Percentiles rank a stretch among this genome's conserved stretches.
These are phyloP conservation scores for Nanorana parkeri DNA, from an alignment of 2,113 vertebrate genomes.

Conservation along the genomic window DNA sequence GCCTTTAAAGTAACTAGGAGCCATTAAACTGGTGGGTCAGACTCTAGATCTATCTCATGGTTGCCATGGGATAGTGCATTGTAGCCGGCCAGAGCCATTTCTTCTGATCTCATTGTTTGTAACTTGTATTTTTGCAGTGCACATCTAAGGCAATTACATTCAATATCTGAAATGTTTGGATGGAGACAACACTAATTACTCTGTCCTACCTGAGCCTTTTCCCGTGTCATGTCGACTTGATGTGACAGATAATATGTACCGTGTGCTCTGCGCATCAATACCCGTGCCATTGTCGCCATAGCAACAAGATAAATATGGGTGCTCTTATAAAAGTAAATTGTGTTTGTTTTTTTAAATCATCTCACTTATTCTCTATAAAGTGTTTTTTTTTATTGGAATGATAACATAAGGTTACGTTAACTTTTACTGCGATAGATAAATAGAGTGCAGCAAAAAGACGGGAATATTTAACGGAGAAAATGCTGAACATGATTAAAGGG, in stretches of 20 bases:
- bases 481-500: no score
- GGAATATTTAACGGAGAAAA: no score
- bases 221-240: constrained; percentile 45
- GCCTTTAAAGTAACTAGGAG: no score
- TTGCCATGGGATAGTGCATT: no score
- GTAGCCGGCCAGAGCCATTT: background rate
- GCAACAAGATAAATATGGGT: constrained; percentile 36
- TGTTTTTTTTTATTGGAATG: no score
- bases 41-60: no score
- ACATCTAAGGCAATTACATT: constrained; percentile 5
- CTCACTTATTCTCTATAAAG: no score
- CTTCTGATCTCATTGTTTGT: background rate
- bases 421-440: no score
- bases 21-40: no score
- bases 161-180: constrained; percentile 16
- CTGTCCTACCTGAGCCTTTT: constrained; percentile 21
- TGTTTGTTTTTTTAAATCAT: no score
- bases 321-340: constrained; percentile 7
- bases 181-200: background rate
- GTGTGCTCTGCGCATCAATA: constrained; percentile 16
- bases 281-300: constrained; percentile 35
- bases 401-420: no score
- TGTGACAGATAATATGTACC: constrained; percentile 46
- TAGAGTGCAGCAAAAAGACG: no score
- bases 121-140: background rate